Conservation (phyloP, 1,140 invertebrate species). For the Leguminivora glycinivorella region DNA sequence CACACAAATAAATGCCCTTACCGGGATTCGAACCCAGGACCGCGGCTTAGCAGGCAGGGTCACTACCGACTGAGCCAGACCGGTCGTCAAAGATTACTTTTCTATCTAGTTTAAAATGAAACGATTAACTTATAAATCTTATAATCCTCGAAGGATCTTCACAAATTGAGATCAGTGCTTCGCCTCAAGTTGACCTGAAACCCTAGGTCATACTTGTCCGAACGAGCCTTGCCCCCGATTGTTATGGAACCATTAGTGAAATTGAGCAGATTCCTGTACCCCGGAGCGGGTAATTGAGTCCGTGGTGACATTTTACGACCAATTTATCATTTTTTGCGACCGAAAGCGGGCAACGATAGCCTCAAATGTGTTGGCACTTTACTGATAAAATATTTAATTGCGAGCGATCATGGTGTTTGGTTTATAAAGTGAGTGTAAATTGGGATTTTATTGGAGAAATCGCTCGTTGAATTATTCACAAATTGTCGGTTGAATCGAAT, state of each 20-base stretch:
- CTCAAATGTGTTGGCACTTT: constrained; percentile 13
- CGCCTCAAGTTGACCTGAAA: not conserved
- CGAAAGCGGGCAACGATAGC: constrained; percentile 19
- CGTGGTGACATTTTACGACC: constrained; percentile 21
- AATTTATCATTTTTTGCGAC: constrained; percentile 23
- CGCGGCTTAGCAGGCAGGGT: too few relatives aligned
- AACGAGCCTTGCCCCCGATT: not conserved
- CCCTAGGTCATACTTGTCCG: not conserved
- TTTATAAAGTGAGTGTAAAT: not conserved
- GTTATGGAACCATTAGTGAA: constrained; percentile 26
- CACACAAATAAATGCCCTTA: too few relatives aligned
- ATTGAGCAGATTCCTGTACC: constrained; percentile 11
- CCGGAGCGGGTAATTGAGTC: constrained; percentile 20
- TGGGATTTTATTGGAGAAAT: not conserved
- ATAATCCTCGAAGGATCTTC: too few relatives aligned
- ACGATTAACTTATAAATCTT: too few relatives aligned
- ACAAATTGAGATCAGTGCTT: too few relatives aligned
- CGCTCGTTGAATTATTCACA: not conserved
- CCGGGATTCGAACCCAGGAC: too few relatives aligned
- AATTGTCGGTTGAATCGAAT: too few relatives aligned
- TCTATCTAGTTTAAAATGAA: too few relatives aligned
- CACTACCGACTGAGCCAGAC: too few relatives aligned
- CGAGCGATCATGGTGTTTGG: not conserved
- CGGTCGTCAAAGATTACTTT: too few relatives aligned
- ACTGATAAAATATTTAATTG: constrained; percentile 1